Conservation (phyloP, 2,113 vertebrate species). For the Thalassoma bifasciatum region DNA sequence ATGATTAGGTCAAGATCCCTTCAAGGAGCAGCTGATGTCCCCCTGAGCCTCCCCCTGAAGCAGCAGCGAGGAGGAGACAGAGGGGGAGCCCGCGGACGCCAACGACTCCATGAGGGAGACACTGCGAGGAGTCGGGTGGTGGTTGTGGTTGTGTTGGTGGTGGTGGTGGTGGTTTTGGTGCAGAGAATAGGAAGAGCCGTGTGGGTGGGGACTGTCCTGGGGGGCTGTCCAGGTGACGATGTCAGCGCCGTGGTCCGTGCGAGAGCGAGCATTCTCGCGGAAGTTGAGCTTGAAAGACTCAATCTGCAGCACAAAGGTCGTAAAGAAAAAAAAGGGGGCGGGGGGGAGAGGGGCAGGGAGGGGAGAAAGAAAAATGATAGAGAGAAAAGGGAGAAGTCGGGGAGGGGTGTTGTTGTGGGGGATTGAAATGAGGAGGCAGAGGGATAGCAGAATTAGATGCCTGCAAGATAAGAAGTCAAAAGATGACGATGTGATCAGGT, state of each 20-base stretch:
- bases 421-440: conserved; percentile 81
- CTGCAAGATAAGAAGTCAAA: conserved; percentile 97
- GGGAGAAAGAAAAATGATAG: conserved; percentile 51
- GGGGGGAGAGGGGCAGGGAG: conserved; percentile 35
- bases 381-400: conserved; percentile 8
- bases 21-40: conserved; percentile 40
- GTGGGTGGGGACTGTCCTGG: conserved; percentile 73
- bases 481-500: conserved; percentile 75
- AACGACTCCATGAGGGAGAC: conserved; percentile 73
- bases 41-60: conserved; percentile 48
- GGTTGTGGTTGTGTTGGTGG: not conserved
- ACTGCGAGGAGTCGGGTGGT: conserved; percentile 55
- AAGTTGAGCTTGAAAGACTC: conserved; percentile 92
- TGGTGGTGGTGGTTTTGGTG: conserved; percentile 21
- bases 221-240: conserved; percentile 84
- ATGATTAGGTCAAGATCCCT: conserved; percentile 30
- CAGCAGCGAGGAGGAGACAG: conserved; percentile 40
- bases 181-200: conserved; percentile 34
- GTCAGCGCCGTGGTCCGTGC: conserved; percentile 91
- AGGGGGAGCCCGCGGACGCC: conserved; percentile 64
- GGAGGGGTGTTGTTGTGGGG: conserved; percentile 46
- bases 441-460: conserved; percentile 97
- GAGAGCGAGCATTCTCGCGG: conserved; percentile 90
- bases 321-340: conserved; percentile 34
- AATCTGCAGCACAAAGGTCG: conserved; percentile 92